phyloP scores from a whole-genome alignment of 2,888 invertebrate species.

The Cheilosia grossa region DNA sequence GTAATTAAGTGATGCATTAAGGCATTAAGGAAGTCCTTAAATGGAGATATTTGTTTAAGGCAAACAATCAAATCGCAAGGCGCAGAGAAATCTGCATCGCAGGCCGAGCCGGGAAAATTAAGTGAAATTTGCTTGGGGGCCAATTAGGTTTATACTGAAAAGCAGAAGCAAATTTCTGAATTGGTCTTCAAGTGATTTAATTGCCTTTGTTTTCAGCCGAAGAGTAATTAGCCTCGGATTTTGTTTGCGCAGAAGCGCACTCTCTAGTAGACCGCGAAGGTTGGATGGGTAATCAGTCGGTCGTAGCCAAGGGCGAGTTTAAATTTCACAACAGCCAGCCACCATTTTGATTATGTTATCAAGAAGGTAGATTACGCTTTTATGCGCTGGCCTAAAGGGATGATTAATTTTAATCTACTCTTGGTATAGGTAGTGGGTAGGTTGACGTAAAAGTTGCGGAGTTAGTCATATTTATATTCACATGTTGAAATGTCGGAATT shows the following conservation, averaged over 20 bases:
- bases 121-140: slow-evolving; percentile 43
- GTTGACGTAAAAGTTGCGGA: neutral
- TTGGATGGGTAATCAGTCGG: slow-evolving; percentile 3
- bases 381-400: slow-evolving; percentile 27
- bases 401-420: slow-evolving; percentile 33
- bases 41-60: slow-evolving; percentile 59
- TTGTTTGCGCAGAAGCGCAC: slow-evolving; percentile 20
- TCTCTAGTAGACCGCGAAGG: slow-evolving; percentile 9
- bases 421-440: neutral
- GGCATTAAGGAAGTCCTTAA: slow-evolving; percentile 43
- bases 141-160: slow-evolving; percentile 36
- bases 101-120: slow-evolving; percentile 23
- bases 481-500: too few species aligned
- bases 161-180: slow-evolving; percentile 10
- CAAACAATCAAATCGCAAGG: slow-evolving; percentile 39
- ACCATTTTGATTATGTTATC: slow-evolving; percentile 58
- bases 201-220: neutral
- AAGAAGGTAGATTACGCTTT: slow-evolving; percentile 24
- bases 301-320: slow-evolving; percentile 20
- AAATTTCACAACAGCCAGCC: slow-evolving; percentile 19
- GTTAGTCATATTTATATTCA: neutral
- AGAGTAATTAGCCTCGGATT: slow-evolving; percentile 39
- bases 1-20: slow-evolving; percentile 51
- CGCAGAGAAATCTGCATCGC: slow-evolving; percentile 35
- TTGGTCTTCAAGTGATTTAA: slow-evolving; percentile 1